Evolutionary conservation across 2,113 vertebrate species (phyloP), one percentile per base, ranked within the genome.

Genomic region (Sorex araneus): DNA sequence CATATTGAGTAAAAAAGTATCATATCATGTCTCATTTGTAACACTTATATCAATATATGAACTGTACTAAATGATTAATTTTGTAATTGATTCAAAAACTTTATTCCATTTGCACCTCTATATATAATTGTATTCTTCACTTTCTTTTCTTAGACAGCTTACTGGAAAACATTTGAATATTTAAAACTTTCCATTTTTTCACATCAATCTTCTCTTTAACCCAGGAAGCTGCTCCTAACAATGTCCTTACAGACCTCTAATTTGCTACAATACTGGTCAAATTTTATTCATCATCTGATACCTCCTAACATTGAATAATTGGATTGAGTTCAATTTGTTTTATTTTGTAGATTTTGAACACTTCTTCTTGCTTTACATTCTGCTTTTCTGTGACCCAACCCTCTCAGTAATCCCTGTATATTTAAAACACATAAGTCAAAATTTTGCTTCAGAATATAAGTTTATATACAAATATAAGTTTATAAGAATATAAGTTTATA

Each of bases 1-100:
- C 5, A 69, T 76, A 66, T 90, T 82, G 34, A 67, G 25, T 50
- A 27, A 32, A 70, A 85, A 91, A 30, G 11, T 60, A 34, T 50
- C 47, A 64, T 57, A 50, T 87, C 15, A 57, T 32, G 6, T 57
- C 3, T 76, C 50, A 27, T 63, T 81, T 94, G 40, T 67, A 71
- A 83, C n/a, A 57, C 63, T 23, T 67, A 0, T 79, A 28, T 76
- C 30, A 40, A 34, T 18, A 10, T 30, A 64, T 76, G 18, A 90
- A 85, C 25, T 82, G 63, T 30, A 30, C 0, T 43, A 94, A 27
- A 60, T 83, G 5, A 43, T 74, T 69, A 57, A 19, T 11, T 85
- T 88, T 82, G 5, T 3, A 83, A 70, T 4, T 77, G 2, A 63
- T 76, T 60, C 10, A 60, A 60, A 80, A 89, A 36, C 60, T 40